Evolutionary conservation across 2,888 invertebrate species (phyloP).

Genomic region (Venusia cambrica): DNA sequence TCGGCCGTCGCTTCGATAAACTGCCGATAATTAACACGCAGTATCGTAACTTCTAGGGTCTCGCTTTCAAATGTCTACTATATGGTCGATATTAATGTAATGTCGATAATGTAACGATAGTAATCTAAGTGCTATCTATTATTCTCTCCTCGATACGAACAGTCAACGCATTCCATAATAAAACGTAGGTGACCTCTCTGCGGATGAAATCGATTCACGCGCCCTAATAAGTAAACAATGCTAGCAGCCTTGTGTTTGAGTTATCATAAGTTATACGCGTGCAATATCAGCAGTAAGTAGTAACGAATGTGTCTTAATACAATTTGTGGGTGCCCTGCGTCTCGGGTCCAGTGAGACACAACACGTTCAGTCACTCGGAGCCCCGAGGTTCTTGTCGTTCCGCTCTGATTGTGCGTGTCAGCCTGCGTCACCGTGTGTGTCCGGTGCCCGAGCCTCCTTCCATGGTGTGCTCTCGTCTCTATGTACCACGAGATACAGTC

Average conservation of each 20-base stretch:
- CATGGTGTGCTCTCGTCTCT: neutral
- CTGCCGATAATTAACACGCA: constrained; percentile 19
- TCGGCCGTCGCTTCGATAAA: constrained; percentile 21
- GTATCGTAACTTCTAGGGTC: constrained; percentile 12
- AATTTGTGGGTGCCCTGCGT: too few relatives aligned
- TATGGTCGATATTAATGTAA: too few relatives aligned
- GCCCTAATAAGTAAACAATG: constrained; percentile 13
- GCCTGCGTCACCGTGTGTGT: constrained; percentile 17
- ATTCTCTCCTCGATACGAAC: constrained; percentile 5
- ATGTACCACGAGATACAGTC: too few relatives aligned
- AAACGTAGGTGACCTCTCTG: constrained; percentile 7
- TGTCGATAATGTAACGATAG: constrained; percentile 12
- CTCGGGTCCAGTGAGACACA: too few relatives aligned
- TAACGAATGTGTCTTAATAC: too few relatives aligned
- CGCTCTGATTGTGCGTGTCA: constrained; percentile 53
- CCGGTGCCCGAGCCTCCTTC: constrained; percentile 9
- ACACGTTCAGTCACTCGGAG: too few relatives aligned
- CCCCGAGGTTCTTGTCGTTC: constrained; percentile 48
- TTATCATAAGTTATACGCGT: too few relatives aligned
- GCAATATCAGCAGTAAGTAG: too few relatives aligned
- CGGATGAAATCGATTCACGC: constrained; percentile 7
- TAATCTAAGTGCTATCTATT: constrained; percentile 4
- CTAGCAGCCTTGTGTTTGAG: constrained; percentile 5
- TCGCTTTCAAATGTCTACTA: constrained; percentile 20
- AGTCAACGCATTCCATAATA: neutral